Base-by-base conservation (phyloP, 2,888 invertebrate genomes). In the Alviniconcha strummeri region DNA sequence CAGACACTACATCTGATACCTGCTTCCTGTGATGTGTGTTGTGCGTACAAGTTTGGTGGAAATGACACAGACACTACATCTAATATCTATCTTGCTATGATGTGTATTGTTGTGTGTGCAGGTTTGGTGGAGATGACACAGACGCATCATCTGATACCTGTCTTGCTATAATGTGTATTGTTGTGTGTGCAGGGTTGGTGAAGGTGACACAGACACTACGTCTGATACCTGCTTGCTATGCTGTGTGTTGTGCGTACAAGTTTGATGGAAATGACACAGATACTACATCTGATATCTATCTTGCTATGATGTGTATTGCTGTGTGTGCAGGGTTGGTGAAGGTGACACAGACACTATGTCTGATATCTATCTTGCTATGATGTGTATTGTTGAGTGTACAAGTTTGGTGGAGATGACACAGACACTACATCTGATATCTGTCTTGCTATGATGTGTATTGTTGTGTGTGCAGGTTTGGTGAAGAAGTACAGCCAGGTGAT, bases 51-150 rank as follows among this genome's bases (percentile, higher is more conserved):
- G 95, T 56, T 94, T 99, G 82, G 97, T 99, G 5, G 96, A 98
- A 86, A 99, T 99, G 93, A 95, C 99, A 99, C 94, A 95, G 98
- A 87, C 99, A 99, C 94, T 99, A 98, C 94, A 97, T 99, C 56
- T 98, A 99, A 94, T 99, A 98, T 94, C 95, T 99, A 83, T 96
- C 97, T 69, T 98, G 98, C 15, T 99, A 97, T 94, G 99, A 99
- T 95, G 97, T 98, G 60, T 60, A 11, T 60, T 60, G 60, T 60
- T 82, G n/a, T 69, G 5, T 77, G 8, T 80, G 13, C 89, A 95
- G 95, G 95, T 55, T 94, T 99, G 82, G 97, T 99, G 6, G 96
- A 98, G 86, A 99, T 99, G 93, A 95, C 99, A 99, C 94, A 95
- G 98, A 87, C 99, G 99, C 94, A 99, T 98, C 94, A 97, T 99